phyloP scores from a whole-genome alignment of 2,888 invertebrate species.

The Hyposoter dolosus region DNA sequence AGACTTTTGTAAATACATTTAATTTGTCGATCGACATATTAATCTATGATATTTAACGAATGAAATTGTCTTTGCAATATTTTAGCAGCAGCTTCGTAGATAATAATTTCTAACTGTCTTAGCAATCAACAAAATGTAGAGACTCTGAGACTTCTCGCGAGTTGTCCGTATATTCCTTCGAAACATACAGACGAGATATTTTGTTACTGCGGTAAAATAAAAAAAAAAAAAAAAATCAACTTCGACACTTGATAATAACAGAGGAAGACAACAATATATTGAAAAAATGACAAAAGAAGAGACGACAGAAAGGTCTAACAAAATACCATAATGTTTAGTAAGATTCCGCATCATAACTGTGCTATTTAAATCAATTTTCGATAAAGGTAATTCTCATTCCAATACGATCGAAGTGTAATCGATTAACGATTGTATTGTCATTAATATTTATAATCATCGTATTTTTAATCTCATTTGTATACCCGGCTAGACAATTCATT shows the following conservation, averaged over 20 bases:
- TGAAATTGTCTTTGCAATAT: constrained; percentile 58
- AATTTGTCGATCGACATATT: constrained; percentile 53
- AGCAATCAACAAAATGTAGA: constrained; percentile 46
- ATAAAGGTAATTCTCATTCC: constrained; percentile 5
- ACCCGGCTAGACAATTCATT: constrained; percentile 42
- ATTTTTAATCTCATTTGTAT: constrained; percentile 43
- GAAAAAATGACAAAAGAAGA: constrained; percentile 16
- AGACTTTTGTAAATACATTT: constrained; percentile 72
- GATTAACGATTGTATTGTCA: constrained; percentile 14
- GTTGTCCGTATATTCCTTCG: constrained; percentile 13
- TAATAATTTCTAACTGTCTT: constrained; percentile 69
- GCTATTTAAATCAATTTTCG: constrained; percentile 46
- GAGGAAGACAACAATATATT: not conserved
- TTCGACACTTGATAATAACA: constrained; percentile 64
- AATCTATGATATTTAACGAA: constrained; percentile 68
- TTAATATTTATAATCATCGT: constrained; percentile 46
- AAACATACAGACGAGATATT: constrained; percentile 60
- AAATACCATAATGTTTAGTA: constrained; percentile 44
- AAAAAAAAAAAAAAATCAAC: constrained; percentile 25
- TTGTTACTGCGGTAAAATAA: constrained; percentile 62
- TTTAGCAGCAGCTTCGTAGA: constrained; percentile 72
- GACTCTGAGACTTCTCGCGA: constrained; percentile 34
- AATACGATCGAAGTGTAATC: constrained; percentile 40
- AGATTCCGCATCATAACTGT: constrained; percentile 43
- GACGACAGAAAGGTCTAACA: constrained; percentile 59